These are phyloP conservation scores for Acrocephalus arundinaceus DNA, from an alignment of 2,113 vertebrate species.

Conservation along the genomic window DNA sequence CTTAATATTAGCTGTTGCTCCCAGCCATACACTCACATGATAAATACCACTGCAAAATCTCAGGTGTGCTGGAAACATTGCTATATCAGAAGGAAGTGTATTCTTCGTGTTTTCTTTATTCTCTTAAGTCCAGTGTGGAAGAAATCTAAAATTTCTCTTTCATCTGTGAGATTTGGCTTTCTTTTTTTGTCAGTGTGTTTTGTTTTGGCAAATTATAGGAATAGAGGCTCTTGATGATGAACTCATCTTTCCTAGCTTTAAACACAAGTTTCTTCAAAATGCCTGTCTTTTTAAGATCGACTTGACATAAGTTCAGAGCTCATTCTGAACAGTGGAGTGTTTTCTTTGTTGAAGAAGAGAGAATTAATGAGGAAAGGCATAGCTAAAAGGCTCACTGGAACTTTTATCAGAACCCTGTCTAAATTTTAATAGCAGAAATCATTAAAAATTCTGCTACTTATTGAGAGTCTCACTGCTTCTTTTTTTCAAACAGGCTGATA, in stretches of 20 bases:
- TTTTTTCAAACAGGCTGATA: not conserved
- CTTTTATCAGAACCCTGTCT: not conserved
- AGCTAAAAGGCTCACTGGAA: not conserved
- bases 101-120: not conserved
- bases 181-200: not conserved
- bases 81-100: not conserved
- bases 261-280: not conserved
- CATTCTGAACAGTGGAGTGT: not conserved
- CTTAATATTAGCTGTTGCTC: not conserved
- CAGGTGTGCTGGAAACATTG: not conserved
- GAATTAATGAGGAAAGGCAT: not conserved
- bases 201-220: not conserved
- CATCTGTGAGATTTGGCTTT: not conserved
- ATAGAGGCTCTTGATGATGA: not conserved
- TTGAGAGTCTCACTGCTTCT: not conserved
- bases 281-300: not conserved
- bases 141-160: not conserved
- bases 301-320: not conserved
- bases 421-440: not conserved
- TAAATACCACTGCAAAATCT: not conserved
- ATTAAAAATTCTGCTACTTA: not conserved
- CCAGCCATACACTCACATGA: accelerated
- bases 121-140: not conserved
- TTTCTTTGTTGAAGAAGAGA: not conserved
- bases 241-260: not conserved